Base-by-base conservation (phyloP, 2,113 vertebrate species). In the Crotalus viridis region DNA sequence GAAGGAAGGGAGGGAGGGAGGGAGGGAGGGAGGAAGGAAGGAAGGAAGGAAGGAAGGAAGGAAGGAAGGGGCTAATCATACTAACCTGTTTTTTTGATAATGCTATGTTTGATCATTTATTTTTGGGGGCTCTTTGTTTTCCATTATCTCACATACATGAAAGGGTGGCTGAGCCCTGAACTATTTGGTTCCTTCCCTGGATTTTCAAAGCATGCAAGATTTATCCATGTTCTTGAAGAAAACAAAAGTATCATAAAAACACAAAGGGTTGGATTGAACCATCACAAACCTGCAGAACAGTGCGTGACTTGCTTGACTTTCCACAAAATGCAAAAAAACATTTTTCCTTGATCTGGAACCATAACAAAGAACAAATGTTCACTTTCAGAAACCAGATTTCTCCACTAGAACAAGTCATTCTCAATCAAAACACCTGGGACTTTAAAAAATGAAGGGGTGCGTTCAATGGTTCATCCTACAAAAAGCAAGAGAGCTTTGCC, bases 231-330 rank as follows among this genome's bases (percentile, higher is more conserved):
- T 46, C 0, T 10, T 69, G 54, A 89, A 91, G 33, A 43, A 74
- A 57, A 28, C 1, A 48, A 90, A 54, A 24, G 24, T 17, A 1
- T 8, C 74, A 24, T 3, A 0, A 3, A 15, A 81, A 1, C 10
- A n/a, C 7, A 22, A 0, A 64, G 13, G 26, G 13, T 15, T 61
- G 19, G 3, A 13, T 2, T 1, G 26, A 46, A 74, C 12, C 12
- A 17, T 74, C 15, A 90, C 95, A 95, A 96, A 98, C 97, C 97
- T 95, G 93, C 95, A 98, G 88, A 52, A 92, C 5, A 90, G 39
- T 74, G 89, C 96, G 2, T 89, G 94, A 12, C 91, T 93, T 26
- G 0, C 10, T 21, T 0, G 0, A 55, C 57, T 95, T 85, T 59
- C 87, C 87, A 3, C 81, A 28, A 98, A 97, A 92, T 93, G 92